phyloP scores from a whole-genome alignment of 2,797 vertebrate species.

The Huso huso region DNA sequence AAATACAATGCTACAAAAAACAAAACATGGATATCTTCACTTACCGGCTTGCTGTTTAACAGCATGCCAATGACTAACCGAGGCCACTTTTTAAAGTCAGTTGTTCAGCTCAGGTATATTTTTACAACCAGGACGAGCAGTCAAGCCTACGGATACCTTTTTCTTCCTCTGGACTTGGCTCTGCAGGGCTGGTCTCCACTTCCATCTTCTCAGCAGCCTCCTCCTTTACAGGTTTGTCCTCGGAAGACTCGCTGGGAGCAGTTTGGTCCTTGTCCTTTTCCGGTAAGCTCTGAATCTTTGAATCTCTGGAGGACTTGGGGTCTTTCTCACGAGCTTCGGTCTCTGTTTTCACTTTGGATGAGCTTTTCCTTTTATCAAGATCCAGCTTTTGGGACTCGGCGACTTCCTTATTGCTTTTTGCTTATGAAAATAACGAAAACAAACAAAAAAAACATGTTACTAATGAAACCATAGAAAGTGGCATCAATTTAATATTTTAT shows the following conservation, averaged over 20 bases:
- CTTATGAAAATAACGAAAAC: conserved; percentile 29
- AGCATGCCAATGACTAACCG: no score
- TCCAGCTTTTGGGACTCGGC: conserved; percentile 27
- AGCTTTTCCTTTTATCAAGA: conserved; percentile 53
- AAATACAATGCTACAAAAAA: not conserved
- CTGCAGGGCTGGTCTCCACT: conserved; percentile 33
- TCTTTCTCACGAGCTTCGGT: conserved; percentile 42
- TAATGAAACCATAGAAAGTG: no score
- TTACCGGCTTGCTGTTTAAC: no score
- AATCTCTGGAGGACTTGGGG: conserved; percentile 29
- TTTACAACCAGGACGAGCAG: no score
- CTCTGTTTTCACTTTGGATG: conserved; percentile 49
- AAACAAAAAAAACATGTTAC: no score
- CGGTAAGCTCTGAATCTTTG: conserved; percentile 30
- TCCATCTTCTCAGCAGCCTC: conserved; percentile 43
- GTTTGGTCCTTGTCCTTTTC: conserved; percentile 40
- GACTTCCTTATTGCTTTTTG: conserved; percentile 50
- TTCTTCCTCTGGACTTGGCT: conserved; percentile 33
- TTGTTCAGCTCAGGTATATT: not conserved
- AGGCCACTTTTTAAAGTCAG: no score
- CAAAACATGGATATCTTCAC: not conserved
- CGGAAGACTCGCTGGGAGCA: conserved; percentile 38
- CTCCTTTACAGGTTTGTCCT: conserved; percentile 31
- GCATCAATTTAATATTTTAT: no score
- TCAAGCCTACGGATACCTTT: conserved; percentile 44